Base-by-base conservation (phyloP, 2,888 invertebrate genomes). In the Terebella lapidaria region DNA sequence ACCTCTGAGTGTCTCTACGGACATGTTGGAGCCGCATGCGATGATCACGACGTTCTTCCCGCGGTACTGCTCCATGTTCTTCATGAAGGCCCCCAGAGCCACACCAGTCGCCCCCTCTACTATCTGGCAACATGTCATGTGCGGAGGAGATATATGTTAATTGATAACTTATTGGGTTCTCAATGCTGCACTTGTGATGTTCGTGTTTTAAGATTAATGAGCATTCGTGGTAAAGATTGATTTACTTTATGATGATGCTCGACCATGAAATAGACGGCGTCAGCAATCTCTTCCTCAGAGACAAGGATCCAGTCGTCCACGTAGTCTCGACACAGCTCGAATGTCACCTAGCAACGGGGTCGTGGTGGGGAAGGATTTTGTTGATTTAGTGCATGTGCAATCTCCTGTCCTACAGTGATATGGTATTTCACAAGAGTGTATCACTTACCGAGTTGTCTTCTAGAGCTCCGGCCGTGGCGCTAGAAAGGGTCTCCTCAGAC, bases 241-340 rank as follows among this genome's bases (percentile, higher is more conserved):
- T 25, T 47, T 47, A 73, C 72, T 68, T 71, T 73, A 30, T 72
- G 71, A 55, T 72, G 72, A 54, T 67, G 62, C 4, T 70, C 64
- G 35, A 71, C 28, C 63, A 73, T 66, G 25, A 65, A 67, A 57
- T 64, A 68, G 20, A 72, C 54, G 15, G 69, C 72, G 46, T 60
- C 58, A 1, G 63, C 66, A 15, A 73, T 73, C 4, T 70, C 60
- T 1, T 71, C 66, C 55, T 73, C 73, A n/a, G 56, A 57, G 1
- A 72, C 70, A 25, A 71, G 47, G 5, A 73, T 64, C 73, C 72
- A 73, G 5, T 71, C 69, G 63, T 73, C 73, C 2, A 72, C 69
- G 54, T 57, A 67, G 15, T 64, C 58, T 49, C 58, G 51, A 46
- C 73, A 73, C 10, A 69, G 45, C 1, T 65, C 65, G 58, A 73